Percentiles rank a stretch among this genome's conserved stretches.
Conservation (phyloP, 2,888 invertebrate species). For the Volucella inflata region DNA sequence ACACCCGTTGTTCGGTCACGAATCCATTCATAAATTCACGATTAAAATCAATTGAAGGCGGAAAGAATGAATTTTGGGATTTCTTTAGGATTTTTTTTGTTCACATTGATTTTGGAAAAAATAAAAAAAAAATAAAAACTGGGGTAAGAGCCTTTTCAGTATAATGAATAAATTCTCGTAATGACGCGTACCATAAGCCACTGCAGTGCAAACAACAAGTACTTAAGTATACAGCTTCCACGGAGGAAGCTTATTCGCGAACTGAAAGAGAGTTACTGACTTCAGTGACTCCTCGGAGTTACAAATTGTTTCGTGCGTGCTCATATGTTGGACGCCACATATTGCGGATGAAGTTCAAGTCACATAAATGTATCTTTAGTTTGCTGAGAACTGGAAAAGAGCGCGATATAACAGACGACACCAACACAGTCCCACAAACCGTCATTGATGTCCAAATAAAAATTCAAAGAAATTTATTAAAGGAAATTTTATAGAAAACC, state of each 20-base stretch:
- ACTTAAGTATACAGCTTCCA: constrained; percentile 51
- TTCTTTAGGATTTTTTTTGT: constrained; percentile 9
- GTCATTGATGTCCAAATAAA: constrained; percentile 31
- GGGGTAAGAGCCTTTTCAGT: constrained; percentile 22
- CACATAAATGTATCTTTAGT: constrained; percentile 38
- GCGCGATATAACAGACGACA: constrained; percentile 27
- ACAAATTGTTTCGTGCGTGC: constrained; percentile 46
- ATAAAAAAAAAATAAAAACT: constrained; percentile 1
- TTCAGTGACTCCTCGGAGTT: constrained; percentile 30
- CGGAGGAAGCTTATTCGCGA: constrained; percentile 57
- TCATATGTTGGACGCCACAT: constrained; percentile 34
- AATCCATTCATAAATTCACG: constrained; percentile 10
- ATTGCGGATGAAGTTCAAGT: constrained; percentile 65
- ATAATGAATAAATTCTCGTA: constrained; percentile 20
- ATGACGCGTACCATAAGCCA: constrained; percentile 17
- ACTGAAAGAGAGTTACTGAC: constrained; percentile 58
- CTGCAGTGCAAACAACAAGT: constrained; percentile 17
- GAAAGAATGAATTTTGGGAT: constrained; percentile 12
- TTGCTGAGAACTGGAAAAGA: constrained; percentile 20
- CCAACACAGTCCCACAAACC: constrained; percentile 1
- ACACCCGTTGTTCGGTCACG: not conserved
- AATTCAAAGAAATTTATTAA: constrained; percentile 45
- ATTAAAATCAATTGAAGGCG: constrained; percentile 8
- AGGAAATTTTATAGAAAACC: constrained; percentile 24
- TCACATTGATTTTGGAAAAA: constrained; percentile 30